These are phyloP conservation scores for Scelioninae gen. 1 DNA, from an alignment of 2,888 invertebrate genomes.

Conservation along the genomic window DNA sequence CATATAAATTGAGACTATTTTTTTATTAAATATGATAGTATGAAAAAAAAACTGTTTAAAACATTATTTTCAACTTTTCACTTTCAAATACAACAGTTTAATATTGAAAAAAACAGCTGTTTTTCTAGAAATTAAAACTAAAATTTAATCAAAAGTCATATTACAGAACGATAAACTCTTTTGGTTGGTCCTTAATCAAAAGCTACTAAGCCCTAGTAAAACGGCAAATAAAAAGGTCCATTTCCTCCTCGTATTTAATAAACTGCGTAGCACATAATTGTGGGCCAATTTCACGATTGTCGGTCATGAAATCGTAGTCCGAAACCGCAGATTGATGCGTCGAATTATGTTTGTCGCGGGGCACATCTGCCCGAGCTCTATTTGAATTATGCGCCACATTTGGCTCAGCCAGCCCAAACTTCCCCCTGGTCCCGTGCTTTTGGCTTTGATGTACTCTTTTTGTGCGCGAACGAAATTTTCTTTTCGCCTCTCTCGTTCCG, in stretches of 20 bases:
- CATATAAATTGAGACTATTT: too few species aligned
- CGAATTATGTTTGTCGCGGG: slow-evolving; percentile 82
- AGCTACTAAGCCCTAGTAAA: slow-evolving; percentile 15
- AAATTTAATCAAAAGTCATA: too few species aligned
- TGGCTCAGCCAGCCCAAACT: slow-evolving; percentile 75
- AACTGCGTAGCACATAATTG: slow-evolving; percentile 61
- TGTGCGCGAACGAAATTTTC: slow-evolving; percentile 76
- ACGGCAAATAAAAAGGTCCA: slow-evolving; percentile 56
- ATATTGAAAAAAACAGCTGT: too few species aligned
- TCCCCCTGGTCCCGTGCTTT: slow-evolving; percentile 71
- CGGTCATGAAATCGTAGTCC: slow-evolving; percentile 72
- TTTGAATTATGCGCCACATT: slow-evolving; percentile 84
- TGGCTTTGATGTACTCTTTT: slow-evolving; percentile 77
- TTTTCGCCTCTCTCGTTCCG: slow-evolving; percentile 74
- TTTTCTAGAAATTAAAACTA: not conserved
- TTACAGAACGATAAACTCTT: slow-evolving; percentile 2
- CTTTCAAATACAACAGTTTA: too few species aligned
- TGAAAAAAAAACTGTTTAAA: too few species aligned
- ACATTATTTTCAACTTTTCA: too few species aligned
- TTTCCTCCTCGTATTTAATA: slow-evolving; percentile 60
- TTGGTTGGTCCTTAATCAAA: slow-evolving; percentile 27
- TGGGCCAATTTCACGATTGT: slow-evolving; percentile 67
- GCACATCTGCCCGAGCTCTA: slow-evolving; percentile 77
- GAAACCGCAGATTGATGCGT: slow-evolving; percentile 83
- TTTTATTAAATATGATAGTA: too few species aligned